phyloP scores from a whole-genome alignment of 1,140 invertebrate species.

The Drosophila fuyamai region DNA sequence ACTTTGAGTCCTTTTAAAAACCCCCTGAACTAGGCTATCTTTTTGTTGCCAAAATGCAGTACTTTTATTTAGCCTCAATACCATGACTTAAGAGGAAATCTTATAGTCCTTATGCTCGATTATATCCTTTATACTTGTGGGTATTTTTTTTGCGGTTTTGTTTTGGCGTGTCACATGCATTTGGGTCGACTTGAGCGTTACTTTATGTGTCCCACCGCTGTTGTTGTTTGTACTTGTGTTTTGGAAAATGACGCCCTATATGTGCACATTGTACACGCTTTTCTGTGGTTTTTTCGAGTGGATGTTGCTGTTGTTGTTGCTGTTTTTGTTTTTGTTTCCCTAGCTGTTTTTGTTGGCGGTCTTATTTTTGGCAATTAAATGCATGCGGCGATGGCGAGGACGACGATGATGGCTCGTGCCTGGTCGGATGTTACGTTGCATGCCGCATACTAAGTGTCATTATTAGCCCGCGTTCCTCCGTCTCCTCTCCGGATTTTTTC shows the following conservation, averaged over 20 bases:
- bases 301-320: slow-evolving; percentile 12
- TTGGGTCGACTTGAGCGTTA: slow-evolving; percentile 73
- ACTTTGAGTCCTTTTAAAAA: no score
- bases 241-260: slow-evolving; percentile 70
- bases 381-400: slow-evolving; percentile 79
- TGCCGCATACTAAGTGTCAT: slow-evolving; percentile 83
- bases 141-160: slow-evolving; percentile 47
- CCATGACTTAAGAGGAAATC: neutral
- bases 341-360: slow-evolving; percentile 45
- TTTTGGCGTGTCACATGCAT: slow-evolving; percentile 80
- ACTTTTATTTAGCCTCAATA: no score
- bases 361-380: slow-evolving; percentile 84
- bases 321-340: slow-evolving; percentile 19
- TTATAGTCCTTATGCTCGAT: neutral
- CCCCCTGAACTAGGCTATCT: neutral
- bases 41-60: neutral
- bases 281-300: slow-evolving; percentile 62
- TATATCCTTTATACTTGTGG: slow-evolving; percentile 13
- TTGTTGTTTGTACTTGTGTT: slow-evolving; percentile 52
- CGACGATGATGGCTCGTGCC: slow-evolving; percentile 72
- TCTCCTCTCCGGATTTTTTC: slow-evolving; percentile 28
- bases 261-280: slow-evolving; percentile 73
- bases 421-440: slow-evolving; percentile 79
- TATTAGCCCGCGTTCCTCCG: slow-evolving; percentile 61
- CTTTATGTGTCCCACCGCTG: slow-evolving; percentile 56